Evolutionary conservation across 2,797 vertebrate genomes (phyloP).

Genomic region (Xenopus petersii): DNA sequence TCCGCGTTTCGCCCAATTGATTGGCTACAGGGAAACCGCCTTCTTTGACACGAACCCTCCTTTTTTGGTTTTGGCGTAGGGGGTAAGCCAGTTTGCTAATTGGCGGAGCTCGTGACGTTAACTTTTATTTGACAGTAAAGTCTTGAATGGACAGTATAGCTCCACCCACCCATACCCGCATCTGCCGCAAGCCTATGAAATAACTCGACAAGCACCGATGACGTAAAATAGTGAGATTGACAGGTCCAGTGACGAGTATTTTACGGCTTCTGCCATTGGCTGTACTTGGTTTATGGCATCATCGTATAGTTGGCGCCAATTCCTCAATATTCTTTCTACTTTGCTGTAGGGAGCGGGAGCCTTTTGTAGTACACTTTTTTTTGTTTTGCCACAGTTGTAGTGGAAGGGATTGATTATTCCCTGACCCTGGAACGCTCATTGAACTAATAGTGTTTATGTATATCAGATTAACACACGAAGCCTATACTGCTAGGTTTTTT

Average conservation of each 20-base stretch:
- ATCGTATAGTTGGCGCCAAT: too few relatives aligned
- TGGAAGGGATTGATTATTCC: too few relatives aligned
- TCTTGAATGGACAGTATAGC: conserved; percentile 21
- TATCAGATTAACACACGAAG: too few relatives aligned
- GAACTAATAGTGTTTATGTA: too few relatives aligned
- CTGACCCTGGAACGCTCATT: too few relatives aligned
- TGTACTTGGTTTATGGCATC: too few relatives aligned
- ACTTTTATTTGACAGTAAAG: conserved; percentile 13
- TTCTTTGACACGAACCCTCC: not conserved
- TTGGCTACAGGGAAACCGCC: conserved; percentile 46
- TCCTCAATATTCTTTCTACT: too few relatives aligned
- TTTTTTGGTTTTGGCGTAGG: not conserved
- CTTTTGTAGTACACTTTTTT: too few relatives aligned
- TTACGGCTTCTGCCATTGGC: too few relatives aligned
- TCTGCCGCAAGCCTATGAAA: not conserved
- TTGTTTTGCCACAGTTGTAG: too few relatives aligned
- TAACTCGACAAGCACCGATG: not conserved
- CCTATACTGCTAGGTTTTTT: too few relatives aligned
- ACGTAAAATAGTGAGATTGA: not conserved
- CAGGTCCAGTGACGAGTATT: not conserved
- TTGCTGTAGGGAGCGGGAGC: too few relatives aligned
- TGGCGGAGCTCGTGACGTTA: conserved; percentile 13
- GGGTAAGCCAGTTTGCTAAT: not conserved
- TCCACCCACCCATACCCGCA: not conserved
- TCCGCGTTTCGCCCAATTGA: conserved; percentile 26